Evolutionary conservation across 2,797 vertebrate species (phyloP).

Genomic region (Macropus fuliginosus): DNA sequence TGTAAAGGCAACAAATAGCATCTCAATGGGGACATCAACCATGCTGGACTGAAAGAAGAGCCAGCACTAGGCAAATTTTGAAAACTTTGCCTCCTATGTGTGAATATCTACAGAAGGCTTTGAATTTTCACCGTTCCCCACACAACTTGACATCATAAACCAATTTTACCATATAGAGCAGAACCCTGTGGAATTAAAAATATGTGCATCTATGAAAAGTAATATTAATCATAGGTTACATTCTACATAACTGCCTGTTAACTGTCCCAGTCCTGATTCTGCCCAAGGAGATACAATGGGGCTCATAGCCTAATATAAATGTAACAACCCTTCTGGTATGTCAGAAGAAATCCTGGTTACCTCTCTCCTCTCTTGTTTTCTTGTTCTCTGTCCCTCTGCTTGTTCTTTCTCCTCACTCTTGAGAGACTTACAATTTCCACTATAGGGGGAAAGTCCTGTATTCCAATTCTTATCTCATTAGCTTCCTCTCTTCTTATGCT

Average conservation of each 20-base stretch:
- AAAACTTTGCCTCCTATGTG: neutral
- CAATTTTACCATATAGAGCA: neutral
- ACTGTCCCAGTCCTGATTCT: neutral
- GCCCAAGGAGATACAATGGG: neutral
- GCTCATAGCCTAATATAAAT: neutral
- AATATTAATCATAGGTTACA: neutral
- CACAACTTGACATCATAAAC: neutral
- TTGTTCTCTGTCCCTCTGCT: neutral
- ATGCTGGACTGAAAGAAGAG: neutral
- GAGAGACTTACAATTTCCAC: neutral
- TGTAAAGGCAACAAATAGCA: neutral
- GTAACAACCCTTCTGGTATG: neutral
- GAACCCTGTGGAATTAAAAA: neutral
- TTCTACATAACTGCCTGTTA: neutral
- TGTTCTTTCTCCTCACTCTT: neutral
- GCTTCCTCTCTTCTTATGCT: neutral
- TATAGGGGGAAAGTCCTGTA: neutral
- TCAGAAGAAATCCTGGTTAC: neutral
- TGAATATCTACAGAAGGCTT: neutral
- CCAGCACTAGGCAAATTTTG: neutral
- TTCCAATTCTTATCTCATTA: neutral
- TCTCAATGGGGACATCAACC: neutral
- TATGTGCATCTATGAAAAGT: neutral
- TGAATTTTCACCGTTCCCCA: neutral
- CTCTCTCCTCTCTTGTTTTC: neutral